Evolutionary conservation across 2,113 vertebrate genomes (phyloP), one percentile per base, ranked within the genome.

Genomic region (Pseudonaja textilis): DNA sequence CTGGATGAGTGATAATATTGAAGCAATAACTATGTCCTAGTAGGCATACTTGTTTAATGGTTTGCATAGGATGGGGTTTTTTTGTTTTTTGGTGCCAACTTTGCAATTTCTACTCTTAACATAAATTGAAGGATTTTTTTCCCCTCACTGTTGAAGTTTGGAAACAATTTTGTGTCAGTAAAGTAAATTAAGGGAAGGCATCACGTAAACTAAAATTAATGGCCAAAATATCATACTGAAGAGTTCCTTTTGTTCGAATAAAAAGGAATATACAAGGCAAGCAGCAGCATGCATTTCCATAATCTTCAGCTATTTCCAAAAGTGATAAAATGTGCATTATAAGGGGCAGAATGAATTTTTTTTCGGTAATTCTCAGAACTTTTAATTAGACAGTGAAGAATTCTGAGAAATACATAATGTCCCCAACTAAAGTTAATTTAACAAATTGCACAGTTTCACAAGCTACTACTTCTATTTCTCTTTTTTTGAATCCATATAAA

Each of bases 11-110:
- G 94, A 95, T 96, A 96, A 96, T 95, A 97, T 89, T 95, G 87
- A 94, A 97, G 96, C 94, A 96, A 95, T 96, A 97, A 96, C 93
- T 96, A 92, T 97, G 98, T 98, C 96, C 97, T 98, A 89, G 89
- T 96, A 97, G 96, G 94, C 96, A 69, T 97, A 93, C 96, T 96
- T 97, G 92, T 96, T 97, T 98, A 98, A 97, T 95, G 97, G 95
- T 94, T 98, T 96, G 96, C 96, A 96, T 96, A 96, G 96, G 96
- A 8, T 50, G 5, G 6, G 92, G 96, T 96, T 97, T 74, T 81
- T 8, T 9, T 50, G 9, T 47, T 47, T 50, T 50, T 50, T 50
- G 92, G 89, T 87, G 94, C 96, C 95, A 97, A 94, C 1, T 0
- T 55, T 88, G n/a, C n/a, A 69, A 18, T 95, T 26, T 50, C 39